A percentile compares a stretch with the other conserved stretches of the same genome.
Conservation (phyloP, 2,113 vertebrate genomes). For the Passer montanus region DNA sequence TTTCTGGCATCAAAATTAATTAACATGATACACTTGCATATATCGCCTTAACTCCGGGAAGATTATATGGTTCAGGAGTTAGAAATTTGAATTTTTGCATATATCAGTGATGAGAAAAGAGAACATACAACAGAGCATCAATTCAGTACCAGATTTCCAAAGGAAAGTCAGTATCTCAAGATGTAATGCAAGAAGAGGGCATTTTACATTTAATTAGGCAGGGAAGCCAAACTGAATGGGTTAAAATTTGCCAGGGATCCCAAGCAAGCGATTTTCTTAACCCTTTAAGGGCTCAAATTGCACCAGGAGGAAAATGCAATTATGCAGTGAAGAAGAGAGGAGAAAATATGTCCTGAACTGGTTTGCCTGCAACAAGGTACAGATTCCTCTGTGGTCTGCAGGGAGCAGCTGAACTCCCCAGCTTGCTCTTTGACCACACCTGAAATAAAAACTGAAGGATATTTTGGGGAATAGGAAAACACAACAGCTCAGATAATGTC, state of each 20-base stretch:
- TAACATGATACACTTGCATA: background rate
- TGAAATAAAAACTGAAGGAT: slow-evolving; percentile 67
- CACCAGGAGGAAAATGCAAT: slow-evolving; percentile 73
- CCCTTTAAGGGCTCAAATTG: slow-evolving; percentile 73
- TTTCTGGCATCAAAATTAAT: background rate
- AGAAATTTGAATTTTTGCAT: background rate
- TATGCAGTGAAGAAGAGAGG: slow-evolving; percentile 72
- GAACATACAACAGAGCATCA: background rate
- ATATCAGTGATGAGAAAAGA: background rate
- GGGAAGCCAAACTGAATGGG: slow-evolving; percentile 66
- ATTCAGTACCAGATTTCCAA: background rate
- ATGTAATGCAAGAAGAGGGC: background rate
- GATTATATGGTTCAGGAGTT: background rate
- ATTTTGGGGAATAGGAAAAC: slow-evolving; percentile 71
- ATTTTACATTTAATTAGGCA: slow-evolving; percentile 68
- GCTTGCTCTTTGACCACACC: slow-evolving; percentile 65
- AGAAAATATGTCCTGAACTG: slow-evolving; percentile 63
- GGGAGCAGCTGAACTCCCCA: slow-evolving; percentile 52
- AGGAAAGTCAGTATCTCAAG: background rate
- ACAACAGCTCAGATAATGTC: slow-evolving; percentile 70
- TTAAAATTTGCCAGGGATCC: slow-evolving; percentile 74
- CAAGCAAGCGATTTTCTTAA: slow-evolving; percentile 75
- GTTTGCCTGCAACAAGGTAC: slow-evolving; percentile 66
- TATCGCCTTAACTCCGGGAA: background rate
- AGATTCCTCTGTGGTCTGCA: slow-evolving; percentile 51